These are phyloP conservation scores for Melinaea marsaeus DNA, from an alignment of 2,888 invertebrate genomes.

Conservation along the genomic window DNA sequence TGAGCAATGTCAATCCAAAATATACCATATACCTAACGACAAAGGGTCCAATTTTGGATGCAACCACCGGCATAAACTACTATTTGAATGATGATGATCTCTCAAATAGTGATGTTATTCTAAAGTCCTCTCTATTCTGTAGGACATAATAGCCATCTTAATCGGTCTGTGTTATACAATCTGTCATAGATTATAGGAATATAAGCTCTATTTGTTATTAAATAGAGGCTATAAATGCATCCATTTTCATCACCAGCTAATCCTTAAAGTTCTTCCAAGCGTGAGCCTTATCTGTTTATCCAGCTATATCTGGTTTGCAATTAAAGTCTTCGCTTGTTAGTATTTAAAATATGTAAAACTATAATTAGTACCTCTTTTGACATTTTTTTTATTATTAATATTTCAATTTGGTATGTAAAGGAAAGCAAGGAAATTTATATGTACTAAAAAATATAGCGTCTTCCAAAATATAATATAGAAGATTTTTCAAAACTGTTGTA, in stretches of 20 bases:
- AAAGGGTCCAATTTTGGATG: too few species aligned
- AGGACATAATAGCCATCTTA: too few species aligned
- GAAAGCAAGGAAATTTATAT: too few species aligned
- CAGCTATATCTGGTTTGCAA: conserved; percentile 20
- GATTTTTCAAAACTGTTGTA: too few species aligned
- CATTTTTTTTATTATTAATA: background rate
- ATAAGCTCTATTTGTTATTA: conserved; percentile 3
- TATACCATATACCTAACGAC: conserved; percentile 8
- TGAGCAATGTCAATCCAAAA: conserved; percentile 14
- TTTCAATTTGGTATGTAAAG: too few species aligned
- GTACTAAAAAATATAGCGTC: too few species aligned
- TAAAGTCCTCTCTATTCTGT: too few species aligned
- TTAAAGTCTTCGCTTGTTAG: background rate
- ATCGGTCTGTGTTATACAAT: too few species aligned
- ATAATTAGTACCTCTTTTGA: conserved; percentile 5
- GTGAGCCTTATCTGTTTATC: conserved; percentile 23
- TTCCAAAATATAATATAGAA: too few species aligned
- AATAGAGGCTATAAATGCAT: background rate
- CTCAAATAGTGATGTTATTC: background rate
- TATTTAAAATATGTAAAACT: background rate
- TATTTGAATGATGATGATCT: conserved; percentile 13
- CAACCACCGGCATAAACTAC: conserved; percentile 8
- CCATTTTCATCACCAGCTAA: background rate
- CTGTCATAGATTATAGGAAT: conserved; percentile 2
- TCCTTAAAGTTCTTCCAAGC: conserved; percentile 8